Base-by-base conservation (phyloP, 2,113 vertebrate genomes). In the Chaetura pelagica region DNA sequence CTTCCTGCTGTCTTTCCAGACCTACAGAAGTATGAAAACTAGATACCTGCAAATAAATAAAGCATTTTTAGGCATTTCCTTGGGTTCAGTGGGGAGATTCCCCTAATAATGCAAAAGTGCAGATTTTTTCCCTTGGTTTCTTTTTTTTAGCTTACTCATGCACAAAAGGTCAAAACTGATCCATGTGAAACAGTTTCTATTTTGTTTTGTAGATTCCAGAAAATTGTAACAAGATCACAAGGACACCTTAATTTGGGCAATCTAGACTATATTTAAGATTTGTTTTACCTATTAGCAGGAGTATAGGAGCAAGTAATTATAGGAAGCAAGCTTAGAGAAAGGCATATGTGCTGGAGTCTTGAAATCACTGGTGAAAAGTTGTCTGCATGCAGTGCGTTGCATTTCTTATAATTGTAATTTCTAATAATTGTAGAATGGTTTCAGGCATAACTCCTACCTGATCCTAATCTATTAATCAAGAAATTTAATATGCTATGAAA, bases 401-500 rank as follows among this genome's bases (percentile, higher is more conserved):
- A 22, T 52, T 77, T 73, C 29, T 88, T 2, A 59, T 72, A 26
- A 63, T 20, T 63, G 26, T 30, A 42, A 42, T 42, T 42, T 63
- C 38, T 29, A 42, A 63, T 89, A 69, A 61, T 44, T 93, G 22
- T 64, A 61, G 21, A 66, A 59, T 42, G 40, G 40, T 14, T 42
- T 42, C 12, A 83, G 27, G 55, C 35, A 66, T 58, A 58, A 44
- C 6, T 68, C 7, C 16, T 80, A 44, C 15, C 87, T 92, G 67
- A 91, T n/a, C 9, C 34, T 94, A 75, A 93, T 62, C 20, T 77
- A 67, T 72, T 75, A 97, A 79, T 42, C 51, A 55, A 88, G n/a
- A 71, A 87, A 89, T 72, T 97, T 19, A 95, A 85, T 67, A 73
- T 85, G 68, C 29, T 20, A 55, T 35, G 64, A 55, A 91, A 94